A percentile compares a stretch with the other conserved stretches of the same genome.
These are phyloP conservation scores for Tenthredo distinguenda DNA, from an alignment of 2,888 invertebrate species.

Conservation along the genomic window DNA sequence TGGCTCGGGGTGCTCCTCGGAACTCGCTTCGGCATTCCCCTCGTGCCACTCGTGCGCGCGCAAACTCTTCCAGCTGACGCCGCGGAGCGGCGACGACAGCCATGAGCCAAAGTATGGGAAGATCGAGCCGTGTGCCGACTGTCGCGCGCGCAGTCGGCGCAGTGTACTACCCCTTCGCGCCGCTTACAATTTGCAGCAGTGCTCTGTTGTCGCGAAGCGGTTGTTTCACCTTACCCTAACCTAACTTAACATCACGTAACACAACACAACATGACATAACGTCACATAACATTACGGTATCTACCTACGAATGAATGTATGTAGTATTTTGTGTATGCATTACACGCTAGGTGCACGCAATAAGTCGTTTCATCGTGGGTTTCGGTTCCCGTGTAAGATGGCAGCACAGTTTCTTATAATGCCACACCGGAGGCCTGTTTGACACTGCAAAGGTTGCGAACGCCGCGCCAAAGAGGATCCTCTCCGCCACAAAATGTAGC, in stretches of 20 bases:
- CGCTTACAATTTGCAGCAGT: not conserved
- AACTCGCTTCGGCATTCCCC: not conserved
- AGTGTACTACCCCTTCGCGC: not conserved
- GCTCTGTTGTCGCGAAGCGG: not conserved
- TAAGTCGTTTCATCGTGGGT: not conserved
- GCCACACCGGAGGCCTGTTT: not conserved
- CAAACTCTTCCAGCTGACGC: constrained; percentile 38
- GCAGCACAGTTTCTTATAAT: not conserved
- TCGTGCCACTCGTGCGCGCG: constrained; percentile 28
- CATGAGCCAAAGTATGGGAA: not conserved
- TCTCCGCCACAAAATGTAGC: too few species aligned
- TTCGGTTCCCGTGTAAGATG: not conserved
- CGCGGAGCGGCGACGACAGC: not conserved
- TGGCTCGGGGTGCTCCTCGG: constrained; percentile 22
- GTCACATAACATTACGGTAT: not conserved
- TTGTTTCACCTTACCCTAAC: not conserved
- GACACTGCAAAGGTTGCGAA: not conserved
- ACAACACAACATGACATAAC: not conserved
- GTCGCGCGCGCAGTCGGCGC: not conserved
- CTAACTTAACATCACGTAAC: not conserved
- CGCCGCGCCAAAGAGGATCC: too few species aligned
- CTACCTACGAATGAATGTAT: not conserved
- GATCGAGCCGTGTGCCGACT: not conserved
- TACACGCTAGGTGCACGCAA: not conserved
- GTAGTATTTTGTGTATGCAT: not conserved